Base-by-base conservation (phyloP, 2,888 invertebrate species). In the Agrotis exclamationis region DNA sequence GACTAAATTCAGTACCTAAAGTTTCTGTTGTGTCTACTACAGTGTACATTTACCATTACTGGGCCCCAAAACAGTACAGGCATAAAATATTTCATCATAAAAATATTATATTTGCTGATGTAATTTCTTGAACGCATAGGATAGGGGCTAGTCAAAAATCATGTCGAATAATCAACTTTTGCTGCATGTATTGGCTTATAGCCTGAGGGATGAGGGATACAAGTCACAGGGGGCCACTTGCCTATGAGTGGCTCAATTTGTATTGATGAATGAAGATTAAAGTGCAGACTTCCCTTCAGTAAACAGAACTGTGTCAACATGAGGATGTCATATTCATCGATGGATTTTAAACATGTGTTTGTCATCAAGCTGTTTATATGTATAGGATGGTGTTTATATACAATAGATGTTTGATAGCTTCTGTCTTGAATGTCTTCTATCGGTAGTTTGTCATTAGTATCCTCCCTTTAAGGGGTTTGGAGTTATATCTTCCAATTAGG, bases 101-200 rank as follows among this genome's bases (percentile, higher is more conserved):
- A 79, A 80, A 73, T 77, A 85, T 78, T 54, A 80, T 70, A 71
- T 83, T 79, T 77, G 74, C 74, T 51, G 70, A 75, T 79, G 79
- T 81, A 79, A 83, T 80, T 80, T 76, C 78, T 74, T 73, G 59
- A 66, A 66, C 68, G 63, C 82, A 78, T 80, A 74, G 82, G 85
- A 79, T 81, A 75, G 82, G 86, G 87, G 87, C 86, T 80, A 85
- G 87, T 86, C 85, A 88, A 86, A 91, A 94, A 92, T 92, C 91
- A 90, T 92, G 89, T 90, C 85, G 76, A 81, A 84, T 91, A 93
- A 94, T 93, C 89, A 90, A 92, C 87, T 92, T 93, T 91, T 87
- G 88, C 86, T 89, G 87, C 86, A 87, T 87, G 88, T 89, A 93
- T 93, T 91, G 89, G 87, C 88, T 92, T 88, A 87, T 83, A 65